A percentile compares a stretch with the other conserved stretches of the same genome.
These are phyloP conservation scores for Syngnathus typhle DNA, from an alignment of 2,113 vertebrate genomes.

Conservation along the genomic window DNA sequence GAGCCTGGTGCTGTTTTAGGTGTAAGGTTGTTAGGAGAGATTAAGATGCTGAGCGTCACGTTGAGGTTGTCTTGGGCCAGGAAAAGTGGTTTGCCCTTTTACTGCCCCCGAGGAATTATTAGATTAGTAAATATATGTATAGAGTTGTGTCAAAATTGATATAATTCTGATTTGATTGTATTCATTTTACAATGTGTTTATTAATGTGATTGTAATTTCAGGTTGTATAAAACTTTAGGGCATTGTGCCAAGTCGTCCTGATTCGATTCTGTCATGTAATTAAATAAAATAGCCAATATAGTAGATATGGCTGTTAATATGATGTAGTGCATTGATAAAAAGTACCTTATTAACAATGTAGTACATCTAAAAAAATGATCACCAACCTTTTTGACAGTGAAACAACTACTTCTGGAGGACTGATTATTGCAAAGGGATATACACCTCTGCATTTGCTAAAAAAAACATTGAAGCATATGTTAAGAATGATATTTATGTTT, in stretches of 20 bases:
- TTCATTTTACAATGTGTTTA: neutral
- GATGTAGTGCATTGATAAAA: neutral
- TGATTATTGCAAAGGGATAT: no score
- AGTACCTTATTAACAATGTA: neutral
- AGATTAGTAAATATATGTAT: slow-evolving; percentile 21
- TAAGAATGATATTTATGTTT: no score
- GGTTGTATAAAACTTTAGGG: neutral
- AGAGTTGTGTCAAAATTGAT: neutral
- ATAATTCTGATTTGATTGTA: slow-evolving; percentile 1
- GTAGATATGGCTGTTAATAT: neutral
- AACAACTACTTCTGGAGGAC: no score
- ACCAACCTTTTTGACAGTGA: no score
- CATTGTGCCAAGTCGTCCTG: neutral
- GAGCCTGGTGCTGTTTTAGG: slow-evolving; percentile 2
- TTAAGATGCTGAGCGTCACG: slow-evolving; percentile 37
- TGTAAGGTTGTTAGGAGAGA: slow-evolving; percentile 30
- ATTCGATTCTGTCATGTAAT: neutral
- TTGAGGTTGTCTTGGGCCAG: slow-evolving; percentile 20
- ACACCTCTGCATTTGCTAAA: no score
- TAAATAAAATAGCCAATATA: neutral
- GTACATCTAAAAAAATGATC: neutral
- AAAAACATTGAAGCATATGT: no score
- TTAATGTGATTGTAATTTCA: neutral
- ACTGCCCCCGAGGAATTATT: slow-evolving; percentile 26
- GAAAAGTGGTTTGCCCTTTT: slow-evolving; percentile 29